Conservation (phyloP, 2,888 invertebrate genomes). For the Catocala sponsa region DNA sequence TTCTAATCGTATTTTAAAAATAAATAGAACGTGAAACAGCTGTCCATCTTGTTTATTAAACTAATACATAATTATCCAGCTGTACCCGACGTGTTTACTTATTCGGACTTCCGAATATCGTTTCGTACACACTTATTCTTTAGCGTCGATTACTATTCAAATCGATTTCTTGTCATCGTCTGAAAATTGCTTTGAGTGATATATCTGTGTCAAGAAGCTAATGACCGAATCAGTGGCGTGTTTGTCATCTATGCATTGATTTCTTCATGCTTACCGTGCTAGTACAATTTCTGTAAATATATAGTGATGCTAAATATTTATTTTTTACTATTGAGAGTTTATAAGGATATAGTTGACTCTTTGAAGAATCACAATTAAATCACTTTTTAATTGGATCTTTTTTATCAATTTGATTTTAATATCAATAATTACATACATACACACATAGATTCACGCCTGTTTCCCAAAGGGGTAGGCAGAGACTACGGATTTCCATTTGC, state of each 20-base stretch:
- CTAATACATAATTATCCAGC: conserved; percentile 21
- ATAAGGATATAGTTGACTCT: too few relatives aligned
- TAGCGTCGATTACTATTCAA: conserved; percentile 39
- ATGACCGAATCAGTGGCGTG: conserved; percentile 39
- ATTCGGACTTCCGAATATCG: neutral
- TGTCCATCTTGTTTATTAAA: conserved; percentile 25
- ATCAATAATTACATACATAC: too few relatives aligned
- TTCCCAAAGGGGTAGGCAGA: too few relatives aligned
- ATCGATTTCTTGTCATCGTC: conserved; percentile 39
- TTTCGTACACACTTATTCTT: conserved; percentile 21
- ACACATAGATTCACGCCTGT: too few relatives aligned
- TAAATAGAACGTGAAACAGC: conserved; percentile 43
- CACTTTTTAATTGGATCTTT: too few relatives aligned
- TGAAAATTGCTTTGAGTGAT: conserved; percentile 38
- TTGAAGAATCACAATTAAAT: too few relatives aligned
- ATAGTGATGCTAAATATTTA: too few relatives aligned
- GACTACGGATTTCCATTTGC: too few relatives aligned
- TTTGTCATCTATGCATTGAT: conserved; percentile 23
- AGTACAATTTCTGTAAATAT: too few relatives aligned
- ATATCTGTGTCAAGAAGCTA: conserved; percentile 48
- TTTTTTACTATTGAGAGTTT: too few relatives aligned
- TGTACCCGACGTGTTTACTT: conserved; percentile 14
- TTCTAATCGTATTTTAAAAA: conserved; percentile 22
- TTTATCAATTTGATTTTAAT: too few relatives aligned
- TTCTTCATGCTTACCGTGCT: neutral